Evolutionary conservation across 2,888 invertebrate genomes (phyloP).

Genomic region (Nemoura dubitans): DNA sequence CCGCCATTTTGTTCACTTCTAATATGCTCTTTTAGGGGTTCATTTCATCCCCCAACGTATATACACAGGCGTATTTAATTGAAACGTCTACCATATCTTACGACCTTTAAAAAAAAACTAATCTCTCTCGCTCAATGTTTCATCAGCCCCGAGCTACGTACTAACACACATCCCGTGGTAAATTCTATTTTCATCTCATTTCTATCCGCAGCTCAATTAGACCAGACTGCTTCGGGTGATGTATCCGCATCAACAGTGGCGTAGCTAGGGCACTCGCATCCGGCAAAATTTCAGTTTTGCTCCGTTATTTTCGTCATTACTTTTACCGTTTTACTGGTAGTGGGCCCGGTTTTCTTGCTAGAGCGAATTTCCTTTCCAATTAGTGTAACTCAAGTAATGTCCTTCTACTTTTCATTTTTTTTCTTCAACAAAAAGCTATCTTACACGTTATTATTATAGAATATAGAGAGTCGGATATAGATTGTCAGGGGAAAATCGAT

Average conservation of each 20-base stretch:
- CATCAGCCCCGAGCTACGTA: neutral
- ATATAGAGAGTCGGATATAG: too few relatives aligned
- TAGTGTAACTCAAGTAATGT: too few relatives aligned
- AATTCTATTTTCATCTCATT: neutral
- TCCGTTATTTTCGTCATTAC: too few relatives aligned
- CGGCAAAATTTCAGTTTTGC: too few relatives aligned
- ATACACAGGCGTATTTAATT: neutral
- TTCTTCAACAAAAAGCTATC: too few relatives aligned
- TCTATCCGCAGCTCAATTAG: neutral
- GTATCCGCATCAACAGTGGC: neutral
- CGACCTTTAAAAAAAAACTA: neutral
- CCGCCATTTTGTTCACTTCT: neutral
- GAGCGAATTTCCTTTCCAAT: too few relatives aligned
- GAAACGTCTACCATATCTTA: constrained; percentile 7
- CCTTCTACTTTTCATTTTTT: too few relatives aligned
- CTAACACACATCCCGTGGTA: neutral
- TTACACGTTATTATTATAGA: too few relatives aligned
- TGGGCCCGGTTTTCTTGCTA: too few relatives aligned
- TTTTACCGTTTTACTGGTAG: too few relatives aligned
- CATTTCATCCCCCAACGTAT: neutral
- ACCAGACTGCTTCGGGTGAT: neutral
- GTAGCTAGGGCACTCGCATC: neutral
- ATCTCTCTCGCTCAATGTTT: neutral
- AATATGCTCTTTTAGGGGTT: constrained; percentile 4
- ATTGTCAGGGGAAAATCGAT: too few relatives aligned